Evolutionary conservation across 2,797 vertebrate genomes (phyloP).

Genomic region (Sebastiscus tertius): DNA sequence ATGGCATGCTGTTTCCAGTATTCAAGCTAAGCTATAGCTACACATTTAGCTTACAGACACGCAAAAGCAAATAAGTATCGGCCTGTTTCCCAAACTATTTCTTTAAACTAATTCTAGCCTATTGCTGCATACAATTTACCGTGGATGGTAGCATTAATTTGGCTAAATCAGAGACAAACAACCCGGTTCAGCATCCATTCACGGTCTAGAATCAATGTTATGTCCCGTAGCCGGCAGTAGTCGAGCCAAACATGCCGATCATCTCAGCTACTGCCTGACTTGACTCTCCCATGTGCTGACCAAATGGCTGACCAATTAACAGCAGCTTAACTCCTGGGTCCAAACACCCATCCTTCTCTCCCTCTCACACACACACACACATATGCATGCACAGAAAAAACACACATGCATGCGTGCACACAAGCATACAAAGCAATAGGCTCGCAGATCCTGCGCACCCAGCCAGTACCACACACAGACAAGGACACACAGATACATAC

Average conservation of each 20-base stretch:
- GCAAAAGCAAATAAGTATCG: background rate
- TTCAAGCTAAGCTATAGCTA: background rate
- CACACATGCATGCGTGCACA: constrained; percentile 14
- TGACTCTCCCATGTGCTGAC: constrained; percentile 66
- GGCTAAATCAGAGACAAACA: background rate
- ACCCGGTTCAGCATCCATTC: background rate
- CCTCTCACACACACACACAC: background rate
- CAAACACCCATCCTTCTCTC: constrained; percentile 37
- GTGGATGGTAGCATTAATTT: background rate
- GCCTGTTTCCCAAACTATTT: background rate
- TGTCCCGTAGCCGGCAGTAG: background rate
- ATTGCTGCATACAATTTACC: background rate
- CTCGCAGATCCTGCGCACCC: background rate
- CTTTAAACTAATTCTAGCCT: background rate
- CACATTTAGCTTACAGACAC: background rate
- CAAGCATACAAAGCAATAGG: constrained; percentile 31
- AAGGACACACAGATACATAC: constrained; percentile 59
- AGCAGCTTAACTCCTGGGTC: constrained; percentile 67
- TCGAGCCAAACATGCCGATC: constrained; percentile 45
- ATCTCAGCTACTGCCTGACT: constrained; percentile 60
- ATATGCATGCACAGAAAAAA: background rate
- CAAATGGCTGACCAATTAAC: constrained; percentile 85
- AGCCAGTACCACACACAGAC: constrained; percentile 57
- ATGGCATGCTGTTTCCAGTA: background rate
- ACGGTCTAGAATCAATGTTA: background rate